Conservation (phyloP, 2,888 invertebrate genomes). For the Drosophila demipolita region DNA sequence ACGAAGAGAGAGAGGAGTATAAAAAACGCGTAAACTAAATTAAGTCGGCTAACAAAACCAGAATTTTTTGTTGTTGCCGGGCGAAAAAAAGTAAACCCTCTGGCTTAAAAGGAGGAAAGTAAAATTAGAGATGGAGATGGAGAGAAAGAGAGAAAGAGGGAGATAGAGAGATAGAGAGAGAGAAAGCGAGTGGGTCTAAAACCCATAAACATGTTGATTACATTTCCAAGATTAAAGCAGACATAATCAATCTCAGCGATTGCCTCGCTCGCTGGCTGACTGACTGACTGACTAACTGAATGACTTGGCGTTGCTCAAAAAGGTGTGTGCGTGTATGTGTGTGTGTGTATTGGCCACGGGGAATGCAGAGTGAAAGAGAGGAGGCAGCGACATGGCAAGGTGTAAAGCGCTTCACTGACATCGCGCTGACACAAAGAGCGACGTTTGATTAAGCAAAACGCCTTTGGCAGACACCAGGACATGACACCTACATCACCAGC, state of each 20-base stretch:
- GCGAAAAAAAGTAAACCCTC: slow-evolving; percentile 4
- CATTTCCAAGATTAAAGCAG: slow-evolving; percentile 71
- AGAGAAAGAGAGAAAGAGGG: not conserved
- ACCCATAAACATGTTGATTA: slow-evolving; percentile 63
- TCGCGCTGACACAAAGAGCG: slow-evolving; percentile 74
- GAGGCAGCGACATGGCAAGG: slow-evolving; percentile 30
- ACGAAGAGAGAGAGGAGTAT: not conserved
- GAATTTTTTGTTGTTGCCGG: slow-evolving; percentile 21
- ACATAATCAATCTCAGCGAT: slow-evolving; percentile 72
- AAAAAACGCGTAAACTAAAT: slow-evolving; percentile 46
- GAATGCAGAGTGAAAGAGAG: not conserved
- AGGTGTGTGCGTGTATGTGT: not conserved
- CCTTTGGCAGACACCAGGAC: slow-evolving; percentile 72
- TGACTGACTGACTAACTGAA: slow-evolving; percentile 37
- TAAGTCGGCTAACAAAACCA: slow-evolving; percentile 46
- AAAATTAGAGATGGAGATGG: not conserved
- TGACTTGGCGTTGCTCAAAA: slow-evolving; percentile 39
- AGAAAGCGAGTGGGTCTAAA: slow-evolving; percentile 8
- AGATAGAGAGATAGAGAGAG: not conserved
- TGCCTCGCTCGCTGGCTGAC: slow-evolving; percentile 51
- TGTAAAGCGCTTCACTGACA: slow-evolving; percentile 61
- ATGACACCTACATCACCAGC: slow-evolving; percentile 49
- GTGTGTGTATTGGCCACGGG: slow-evolving; percentile 28
- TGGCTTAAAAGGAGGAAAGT: not conserved
- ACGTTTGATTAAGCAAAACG: slow-evolving; percentile 76